Percentiles rank a stretch among this genome's conserved stretches.
These are phyloP conservation scores for Patiria pectinifera DNA, from an alignment of 53 echinoderm and acorn worm genomes.

Conservation along the genomic window DNA sequence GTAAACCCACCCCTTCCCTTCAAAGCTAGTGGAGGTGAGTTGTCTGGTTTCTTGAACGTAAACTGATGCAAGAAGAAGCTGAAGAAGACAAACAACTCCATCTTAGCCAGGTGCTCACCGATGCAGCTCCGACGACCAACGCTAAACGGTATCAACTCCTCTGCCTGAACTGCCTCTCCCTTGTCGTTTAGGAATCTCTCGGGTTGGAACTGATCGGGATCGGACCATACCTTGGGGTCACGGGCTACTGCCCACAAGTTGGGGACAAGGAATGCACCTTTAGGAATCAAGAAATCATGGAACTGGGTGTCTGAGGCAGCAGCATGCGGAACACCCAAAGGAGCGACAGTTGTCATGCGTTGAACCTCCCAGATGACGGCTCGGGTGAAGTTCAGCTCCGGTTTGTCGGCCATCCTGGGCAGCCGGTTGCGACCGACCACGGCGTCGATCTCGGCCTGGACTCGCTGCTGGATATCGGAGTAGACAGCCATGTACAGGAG, in stretches of 20 bases:
- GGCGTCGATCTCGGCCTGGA: slow-evolving; percentile 70
- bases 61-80: slow-evolving; percentile 53
- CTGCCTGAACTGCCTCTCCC: slow-evolving; percentile 32
- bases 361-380: slow-evolving; percentile 66
- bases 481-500: slow-evolving; percentile 58
- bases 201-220: slow-evolving; percentile 59
- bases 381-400: slow-evolving; percentile 56
- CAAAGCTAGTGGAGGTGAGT: slow-evolving; percentile 9
- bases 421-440: slow-evolving; percentile 64
- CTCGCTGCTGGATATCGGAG: slow-evolving; percentile 63
- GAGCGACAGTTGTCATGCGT: slow-evolving; percentile 20
- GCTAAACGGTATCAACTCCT: slow-evolving; percentile 67
- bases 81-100: slow-evolving; percentile 62
- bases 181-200: slow-evolving; percentile 62
- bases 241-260: slow-evolving; percentile 46
- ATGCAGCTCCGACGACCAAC: slow-evolving; percentile 59
- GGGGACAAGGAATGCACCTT: slow-evolving; percentile 32
- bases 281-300: slow-evolving; percentile 62
- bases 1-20: slow-evolving; percentile 41
- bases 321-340: slow-evolving; percentile 37
- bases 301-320: slow-evolving; percentile 41
- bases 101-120: slow-evolving; percentile 56
- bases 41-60: slow-evolving; percentile 50
- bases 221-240: slow-evolving; percentile 59
- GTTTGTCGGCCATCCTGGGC: slow-evolving; percentile 60